These are phyloP conservation scores for Acipenser transmontanus DNA, from an alignment of 2,797 vertebrate genomes.

Conservation along the genomic window DNA sequence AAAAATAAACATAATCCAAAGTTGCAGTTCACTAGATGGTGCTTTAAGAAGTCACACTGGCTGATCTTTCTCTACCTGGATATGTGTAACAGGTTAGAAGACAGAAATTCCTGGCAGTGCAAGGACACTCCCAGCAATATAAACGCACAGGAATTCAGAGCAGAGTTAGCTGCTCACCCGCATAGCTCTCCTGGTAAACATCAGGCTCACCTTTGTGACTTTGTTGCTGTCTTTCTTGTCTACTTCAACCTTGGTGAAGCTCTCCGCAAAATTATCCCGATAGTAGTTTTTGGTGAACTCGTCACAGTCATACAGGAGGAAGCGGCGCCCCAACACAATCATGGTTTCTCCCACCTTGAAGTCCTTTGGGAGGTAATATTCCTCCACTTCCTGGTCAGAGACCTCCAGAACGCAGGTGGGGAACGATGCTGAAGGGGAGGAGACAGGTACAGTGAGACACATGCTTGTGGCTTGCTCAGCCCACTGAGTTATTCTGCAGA, in stretches of 20 bases:
- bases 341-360: conserved; percentile 73
- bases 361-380: conserved; percentile 81
- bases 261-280: conserved; percentile 64
- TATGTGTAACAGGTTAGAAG: no score
- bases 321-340: conserved; percentile 68
- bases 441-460: conserved; percentile 1
- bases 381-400: conserved; percentile 71
- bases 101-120: no score
- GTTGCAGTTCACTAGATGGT: no score
- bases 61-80: no score
- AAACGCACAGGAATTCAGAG: no score
- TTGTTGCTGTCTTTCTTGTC: conserved; percentile 41
- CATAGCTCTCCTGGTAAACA: background rate
- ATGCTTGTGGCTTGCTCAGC: no score
- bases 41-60: no score
- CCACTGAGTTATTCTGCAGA: no score
- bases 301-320: conserved; percentile 80
- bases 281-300: conserved; percentile 77
- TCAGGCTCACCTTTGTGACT: conserved; percentile 54
- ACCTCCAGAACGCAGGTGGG: conserved; percentile 84
- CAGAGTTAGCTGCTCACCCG: no score
- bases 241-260: conserved; percentile 56
- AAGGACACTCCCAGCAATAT: no score
- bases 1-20: no score
- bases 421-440: conserved; percentile 59